Base-by-base conservation (phyloP, 2,888 invertebrate genomes). In the Podotricha telesiphe region DNA sequence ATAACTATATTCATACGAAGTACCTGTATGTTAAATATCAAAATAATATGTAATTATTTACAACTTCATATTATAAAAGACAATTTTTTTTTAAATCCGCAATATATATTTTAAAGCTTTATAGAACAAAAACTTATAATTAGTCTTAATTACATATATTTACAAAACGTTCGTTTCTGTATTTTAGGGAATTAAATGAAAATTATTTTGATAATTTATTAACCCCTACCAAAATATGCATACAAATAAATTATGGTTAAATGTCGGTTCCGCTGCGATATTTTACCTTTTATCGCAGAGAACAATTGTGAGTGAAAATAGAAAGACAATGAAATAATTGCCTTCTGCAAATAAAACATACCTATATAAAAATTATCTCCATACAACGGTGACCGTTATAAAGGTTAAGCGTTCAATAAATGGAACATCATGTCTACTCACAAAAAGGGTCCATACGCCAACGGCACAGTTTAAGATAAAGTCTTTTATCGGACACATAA, bases 401-500 rank as follows among this genome's bases (percentile, higher is more conserved):
- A 56, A 55, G 53, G 55, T 58, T 70, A 67, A 69, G 50, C 61
- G 61, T 65, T 65, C 69, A 65, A 70, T 65, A 72, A 58, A 61
- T 62, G 62, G 67, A 64, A 59, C 65, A 59, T 65, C 65, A 67
- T 70, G 67, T 66, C 58, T 48, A 67, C 65, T 74, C 28, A 66
- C 51, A 61, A 66, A 68, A 72, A 73, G 75, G 66, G 72, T 70
- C 74, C 75, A 78, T 73, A 75, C 77, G 79, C 80, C 83, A 77
- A 79, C 76, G 81, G 82, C 80, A 76, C 73, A 81, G 78, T 83
- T 80, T 80, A 81, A 82, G 85, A 86, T 85, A 86, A 83, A 86
- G 84, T 84, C 81, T 74, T 85, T 83, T 85, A 86, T 86, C 82
- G 84, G 82, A 83, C 82, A 85, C 80, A 85, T 89, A 88, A 87